A percentile compares a stretch with the other conserved stretches of the same genome.
Conservation (phyloP, 2,797 vertebrate genomes). For the Rhinoraja longicauda region DNA sequence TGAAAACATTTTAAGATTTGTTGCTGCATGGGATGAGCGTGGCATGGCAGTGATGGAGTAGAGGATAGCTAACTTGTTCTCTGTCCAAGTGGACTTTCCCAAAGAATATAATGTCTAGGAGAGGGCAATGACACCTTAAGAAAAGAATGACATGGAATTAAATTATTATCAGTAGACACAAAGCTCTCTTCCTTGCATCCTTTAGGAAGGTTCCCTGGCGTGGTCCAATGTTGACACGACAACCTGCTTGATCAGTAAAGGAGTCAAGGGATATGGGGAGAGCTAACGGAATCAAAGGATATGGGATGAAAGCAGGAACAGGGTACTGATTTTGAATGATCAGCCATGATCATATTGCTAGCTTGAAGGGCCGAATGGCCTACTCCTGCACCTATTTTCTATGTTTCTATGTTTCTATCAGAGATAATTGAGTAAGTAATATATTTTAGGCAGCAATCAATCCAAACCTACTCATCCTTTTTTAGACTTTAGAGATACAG, state of each 20-base stretch:
- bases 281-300: too few relatives aligned
- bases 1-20: neutral
- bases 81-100: neutral
- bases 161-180: too few relatives aligned
- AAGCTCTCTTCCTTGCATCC: neutral
- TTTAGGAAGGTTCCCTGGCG: neutral
- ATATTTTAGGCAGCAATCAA: neutral
- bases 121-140: neutral
- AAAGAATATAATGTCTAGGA: neutral
- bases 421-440: neutral
- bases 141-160: neutral
- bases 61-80: neutral
- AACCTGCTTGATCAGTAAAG: too few relatives aligned
- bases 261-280: too few relatives aligned
- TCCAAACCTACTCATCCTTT: neutral
- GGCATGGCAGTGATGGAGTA: neutral
- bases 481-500: too few relatives aligned
- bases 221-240: neutral
- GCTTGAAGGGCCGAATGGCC: too few relatives aligned
- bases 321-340: too few relatives aligned
- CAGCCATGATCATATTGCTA: too few relatives aligned
- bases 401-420: too few relatives aligned
- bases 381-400: too few relatives aligned
- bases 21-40: neutral
- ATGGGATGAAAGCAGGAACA: too few relatives aligned